A percentile compares a stretch with the other conserved stretches of the same genome.
These are phyloP conservation scores for Sceloporus undulatus DNA, from an alignment of 2,113 vertebrate genomes.

Conservation along the genomic window DNA sequence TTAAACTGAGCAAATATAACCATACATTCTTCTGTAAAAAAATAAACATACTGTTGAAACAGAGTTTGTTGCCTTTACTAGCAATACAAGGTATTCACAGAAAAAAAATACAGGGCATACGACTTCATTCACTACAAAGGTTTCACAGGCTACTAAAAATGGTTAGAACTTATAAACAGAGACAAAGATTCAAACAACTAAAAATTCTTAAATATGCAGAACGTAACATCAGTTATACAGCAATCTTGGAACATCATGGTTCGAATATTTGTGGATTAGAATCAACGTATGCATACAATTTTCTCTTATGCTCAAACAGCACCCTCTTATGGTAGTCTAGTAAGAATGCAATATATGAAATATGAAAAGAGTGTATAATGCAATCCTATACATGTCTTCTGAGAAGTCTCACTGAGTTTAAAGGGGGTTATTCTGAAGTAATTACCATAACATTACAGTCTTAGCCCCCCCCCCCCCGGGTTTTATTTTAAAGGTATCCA, in stretches of 20 bases:
- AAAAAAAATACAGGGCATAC: not conserved
- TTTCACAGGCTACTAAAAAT: not conserved
- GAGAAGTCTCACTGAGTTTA: not conserved
- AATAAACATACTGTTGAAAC: not conserved
- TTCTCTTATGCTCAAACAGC: not conserved
- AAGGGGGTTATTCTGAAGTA: not conserved
- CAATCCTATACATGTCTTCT: not conserved
- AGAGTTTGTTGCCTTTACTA: not conserved
- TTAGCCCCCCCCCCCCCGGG: not conserved
- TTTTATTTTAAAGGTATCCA: not conserved
- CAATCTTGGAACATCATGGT: too few relatives aligned
- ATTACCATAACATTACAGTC: not conserved
- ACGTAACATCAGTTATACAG: not conserved
- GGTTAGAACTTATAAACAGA: not conserved
- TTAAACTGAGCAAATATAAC: too few relatives aligned
- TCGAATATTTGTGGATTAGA: not conserved
- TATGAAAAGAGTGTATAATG: not conserved
- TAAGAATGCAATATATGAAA: not conserved
- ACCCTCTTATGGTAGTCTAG: slow-evolving; percentile 65
- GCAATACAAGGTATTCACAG: not conserved
- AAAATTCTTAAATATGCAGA: not conserved
- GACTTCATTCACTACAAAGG: not conserved
- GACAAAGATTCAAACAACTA: not conserved
- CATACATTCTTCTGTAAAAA: too few relatives aligned
- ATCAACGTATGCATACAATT: not conserved